These are phyloP conservation scores for Rhamnusium bicolor DNA, from an alignment of 2,888 invertebrate species.

Conservation along the genomic window DNA sequence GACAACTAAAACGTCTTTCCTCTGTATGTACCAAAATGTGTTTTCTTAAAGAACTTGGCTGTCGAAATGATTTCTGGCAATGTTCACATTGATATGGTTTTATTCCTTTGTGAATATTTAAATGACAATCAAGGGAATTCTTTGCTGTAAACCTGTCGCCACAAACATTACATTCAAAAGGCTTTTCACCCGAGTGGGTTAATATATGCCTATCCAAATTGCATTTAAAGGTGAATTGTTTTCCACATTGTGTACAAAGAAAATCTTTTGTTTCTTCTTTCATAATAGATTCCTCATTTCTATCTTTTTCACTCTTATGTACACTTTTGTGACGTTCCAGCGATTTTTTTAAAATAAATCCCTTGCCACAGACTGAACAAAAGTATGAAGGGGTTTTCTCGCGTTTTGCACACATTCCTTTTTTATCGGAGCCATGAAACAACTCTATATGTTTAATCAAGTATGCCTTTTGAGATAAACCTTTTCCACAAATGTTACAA, in stretches of 20 bases:
- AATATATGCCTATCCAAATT: conserved; percentile 38
- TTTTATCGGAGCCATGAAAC: neutral
- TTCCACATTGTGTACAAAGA: conserved; percentile 41
- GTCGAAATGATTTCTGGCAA: conserved; percentile 49
- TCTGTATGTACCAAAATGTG: conserved; percentile 35
- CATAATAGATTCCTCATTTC: neutral
- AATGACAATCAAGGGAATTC: conserved; percentile 43
- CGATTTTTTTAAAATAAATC: neutral
- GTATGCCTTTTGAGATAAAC: conserved; percentile 23
- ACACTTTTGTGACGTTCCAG: neutral
- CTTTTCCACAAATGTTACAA: conserved; percentile 47
- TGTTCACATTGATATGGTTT: conserved; percentile 51
- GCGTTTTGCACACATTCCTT: neutral
- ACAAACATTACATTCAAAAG: conserved; percentile 46
- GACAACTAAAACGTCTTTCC: conserved; percentile 30
- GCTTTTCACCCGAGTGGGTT: conserved; percentile 45
- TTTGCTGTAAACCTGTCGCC: conserved; percentile 48
- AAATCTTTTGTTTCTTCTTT: conserved; percentile 4
- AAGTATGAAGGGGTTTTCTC: neutral
- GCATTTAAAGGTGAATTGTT: conserved; percentile 36
- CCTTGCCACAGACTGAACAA: conserved; percentile 20
- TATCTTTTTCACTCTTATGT: neutral
- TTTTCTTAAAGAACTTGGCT: conserved; percentile 48
- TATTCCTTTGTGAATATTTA: conserved; percentile 49
- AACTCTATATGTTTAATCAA: conserved; percentile 22